Conservation (phyloP, 64 coral and sea anemone genomes). For the Cladopsammia gracilis region DNA sequence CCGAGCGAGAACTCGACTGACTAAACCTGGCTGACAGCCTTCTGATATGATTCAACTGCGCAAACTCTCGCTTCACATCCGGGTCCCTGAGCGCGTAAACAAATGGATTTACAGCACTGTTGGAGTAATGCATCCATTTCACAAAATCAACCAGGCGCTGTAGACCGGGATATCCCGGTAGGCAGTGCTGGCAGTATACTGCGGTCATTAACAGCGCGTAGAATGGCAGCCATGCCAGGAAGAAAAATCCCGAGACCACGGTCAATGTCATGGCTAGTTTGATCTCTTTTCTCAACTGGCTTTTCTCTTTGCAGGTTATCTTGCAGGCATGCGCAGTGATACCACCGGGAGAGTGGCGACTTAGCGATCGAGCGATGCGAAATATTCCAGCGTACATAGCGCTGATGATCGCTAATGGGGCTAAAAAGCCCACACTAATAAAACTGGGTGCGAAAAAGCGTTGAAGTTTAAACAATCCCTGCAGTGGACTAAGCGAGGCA, state of each 20-base stretch:
- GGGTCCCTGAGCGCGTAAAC: conserved; percentile 37
- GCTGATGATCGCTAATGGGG: conserved; percentile 12
- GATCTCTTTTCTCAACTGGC: conserved; percentile 16
- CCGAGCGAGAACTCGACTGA: background rate
- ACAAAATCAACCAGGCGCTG: conserved; percentile 17
- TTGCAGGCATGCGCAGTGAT: background rate
- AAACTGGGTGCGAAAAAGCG: conserved; percentile 1
- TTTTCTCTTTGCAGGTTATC: background rate
- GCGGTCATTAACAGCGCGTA: conserved; percentile 24
- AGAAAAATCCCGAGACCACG: conserved; percentile 38
- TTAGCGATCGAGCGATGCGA: conserved; percentile 14
- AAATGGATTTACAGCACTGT: conserved; percentile 53
- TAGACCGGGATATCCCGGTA: background rate
- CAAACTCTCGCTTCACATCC: conserved; percentile 40
- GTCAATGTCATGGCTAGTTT: conserved; percentile 53
- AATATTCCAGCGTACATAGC: conserved; percentile 65
- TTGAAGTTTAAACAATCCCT: conserved; percentile 3
- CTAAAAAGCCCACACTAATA: background rate
- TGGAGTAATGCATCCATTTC: conserved; percentile 59
- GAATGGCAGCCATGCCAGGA: conserved; percentile 59
- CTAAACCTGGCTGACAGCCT: background rate
- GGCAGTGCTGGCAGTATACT: background rate
- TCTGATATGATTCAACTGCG: background rate
- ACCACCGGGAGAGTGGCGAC: background rate
- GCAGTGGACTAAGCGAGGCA: conserved; percentile 10